phyloP scores from a whole-genome alignment of 2,113 vertebrate genomes.

The Phycodurus eques region DNA sequence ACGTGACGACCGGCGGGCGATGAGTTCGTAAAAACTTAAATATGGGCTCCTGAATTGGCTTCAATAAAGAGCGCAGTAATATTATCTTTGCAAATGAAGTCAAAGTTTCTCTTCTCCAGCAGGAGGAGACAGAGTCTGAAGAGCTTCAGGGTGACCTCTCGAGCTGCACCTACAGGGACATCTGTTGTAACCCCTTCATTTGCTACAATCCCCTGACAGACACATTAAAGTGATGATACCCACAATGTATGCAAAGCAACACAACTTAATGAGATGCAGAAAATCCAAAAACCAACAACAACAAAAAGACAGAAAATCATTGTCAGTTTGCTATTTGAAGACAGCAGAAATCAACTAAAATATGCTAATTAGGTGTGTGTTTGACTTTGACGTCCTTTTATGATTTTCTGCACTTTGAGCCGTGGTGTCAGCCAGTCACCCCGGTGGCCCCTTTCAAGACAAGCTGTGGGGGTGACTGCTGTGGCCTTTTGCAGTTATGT shows the following conservation, averaged over 20 bases:
- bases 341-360: neutral
- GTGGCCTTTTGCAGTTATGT: slow-evolving; percentile 66
- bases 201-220: neutral
- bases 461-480: slow-evolving; percentile 58
- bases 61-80: too few species aligned
- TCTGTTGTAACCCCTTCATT: neutral
- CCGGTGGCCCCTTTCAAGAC: slow-evolving; percentile 34
- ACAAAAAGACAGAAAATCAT: neutral
- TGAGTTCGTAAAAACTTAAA: too few species aligned
- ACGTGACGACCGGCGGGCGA: too few species aligned
- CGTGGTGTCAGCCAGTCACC: slow-evolving; percentile 34
- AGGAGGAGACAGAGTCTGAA: slow-evolving; percentile 65
- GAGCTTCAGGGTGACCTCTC: slow-evolving; percentile 7
- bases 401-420: slow-evolving; percentile 26
- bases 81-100: neutral
- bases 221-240: neutral
- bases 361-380: neutral
- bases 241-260: slow-evolving; percentile 3
- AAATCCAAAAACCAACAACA: neutral
- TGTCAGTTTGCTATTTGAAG: neutral
- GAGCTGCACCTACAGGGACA: neutral
- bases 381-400: neutral
- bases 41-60: too few species aligned
- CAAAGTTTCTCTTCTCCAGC: slow-evolving; percentile 37
- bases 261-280: slow-evolving; percentile 6